A percentile compares a stretch with the other conserved stretches of the same genome.
Conservation (phyloP, 1,140 invertebrate genomes). For the Subanguina moxae region DNA sequence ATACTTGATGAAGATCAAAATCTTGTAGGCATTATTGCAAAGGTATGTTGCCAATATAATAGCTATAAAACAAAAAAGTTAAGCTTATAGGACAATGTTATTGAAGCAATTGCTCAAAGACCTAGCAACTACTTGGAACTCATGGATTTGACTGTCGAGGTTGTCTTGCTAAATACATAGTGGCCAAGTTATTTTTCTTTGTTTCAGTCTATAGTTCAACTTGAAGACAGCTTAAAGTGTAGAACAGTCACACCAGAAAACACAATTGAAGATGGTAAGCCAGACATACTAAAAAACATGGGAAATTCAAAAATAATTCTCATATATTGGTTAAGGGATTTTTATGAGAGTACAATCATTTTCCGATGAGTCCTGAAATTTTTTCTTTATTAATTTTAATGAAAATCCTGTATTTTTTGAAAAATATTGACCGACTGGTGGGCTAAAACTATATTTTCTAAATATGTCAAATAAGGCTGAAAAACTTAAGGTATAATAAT, state of each 20-base stretch:
- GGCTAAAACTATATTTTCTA: too few species aligned
- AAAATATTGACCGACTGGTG: too few species aligned
- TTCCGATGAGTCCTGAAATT: too few species aligned
- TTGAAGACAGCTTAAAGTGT: background rate
- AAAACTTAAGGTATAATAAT: too few species aligned
- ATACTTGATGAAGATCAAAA: conserved; percentile 26
- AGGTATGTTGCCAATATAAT: background rate
- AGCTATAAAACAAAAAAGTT: background rate
- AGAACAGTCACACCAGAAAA: background rate
- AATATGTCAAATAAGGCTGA: too few species aligned
- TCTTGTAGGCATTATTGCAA: conserved; percentile 9
- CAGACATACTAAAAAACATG: too few species aligned
- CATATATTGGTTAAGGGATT: too few species aligned
- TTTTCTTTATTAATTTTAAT: too few species aligned
- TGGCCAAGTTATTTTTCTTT: background rate
- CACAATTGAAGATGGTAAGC: conserved; percentile 2
- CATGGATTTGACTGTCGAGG: conserved; percentile 5
- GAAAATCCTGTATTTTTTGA: too few species aligned
- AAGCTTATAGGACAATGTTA: conserved; percentile 7
- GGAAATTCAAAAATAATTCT: too few species aligned
- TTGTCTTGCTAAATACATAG: background rate
- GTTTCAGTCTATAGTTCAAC: background rate
- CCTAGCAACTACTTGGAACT: conserved; percentile 5
- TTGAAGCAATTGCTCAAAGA: conserved; percentile 2
- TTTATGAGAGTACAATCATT: too few species aligned